Evolutionary conservation across 92 coral and sea anemone species (phyloP).

Genomic region (Chrysogorgia sp.): DNA sequence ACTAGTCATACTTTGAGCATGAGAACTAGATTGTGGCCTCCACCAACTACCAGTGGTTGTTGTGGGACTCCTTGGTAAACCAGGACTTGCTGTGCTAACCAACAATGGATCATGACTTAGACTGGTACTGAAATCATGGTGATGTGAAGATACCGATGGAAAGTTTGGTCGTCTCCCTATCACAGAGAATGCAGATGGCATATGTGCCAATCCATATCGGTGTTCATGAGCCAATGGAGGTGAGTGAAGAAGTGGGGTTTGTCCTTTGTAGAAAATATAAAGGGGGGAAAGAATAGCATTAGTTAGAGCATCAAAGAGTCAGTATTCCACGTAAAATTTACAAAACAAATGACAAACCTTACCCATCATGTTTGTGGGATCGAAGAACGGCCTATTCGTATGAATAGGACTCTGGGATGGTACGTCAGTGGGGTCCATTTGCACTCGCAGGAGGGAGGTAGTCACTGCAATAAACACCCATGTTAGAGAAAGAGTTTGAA

Average conservation of each 20-base stretch:
- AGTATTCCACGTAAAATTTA: conserved; percentile 1
- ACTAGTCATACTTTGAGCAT: conserved; percentile 63
- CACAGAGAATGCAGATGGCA: conserved; percentile 89
- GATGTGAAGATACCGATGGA: conserved; percentile 24
- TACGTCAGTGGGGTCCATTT: conserved; percentile 97
- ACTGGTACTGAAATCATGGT: conserved; percentile 49
- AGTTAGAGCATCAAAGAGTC: conserved; percentile 7
- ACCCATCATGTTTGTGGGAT: conserved; percentile 55
- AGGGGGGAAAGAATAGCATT: conserved; percentile 26
- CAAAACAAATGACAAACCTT: conserved; percentile 11
- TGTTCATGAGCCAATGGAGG: conserved; percentile 98
- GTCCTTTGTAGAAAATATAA: conserved; percentile 80
- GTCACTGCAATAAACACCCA: not conserved
- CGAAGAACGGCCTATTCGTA: conserved; percentile 91
- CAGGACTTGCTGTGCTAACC: conserved; percentile 75
- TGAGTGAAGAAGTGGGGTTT: conserved; percentile 88
- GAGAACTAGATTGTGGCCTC: conserved; percentile 87
- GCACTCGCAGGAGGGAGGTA: not conserved
- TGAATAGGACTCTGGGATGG: conserved; percentile 98
- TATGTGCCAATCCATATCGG: conserved; percentile 79
- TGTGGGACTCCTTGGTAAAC: conserved; percentile 41
- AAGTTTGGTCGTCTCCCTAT: conserved; percentile 92
- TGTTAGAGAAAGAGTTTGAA: not conserved
- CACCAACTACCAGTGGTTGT: conserved; percentile 70
- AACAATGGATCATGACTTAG: conserved; percentile 78